Evolutionary conservation across 2,888 invertebrate species (phyloP).

Genomic region (Cantharis lateralis): DNA sequence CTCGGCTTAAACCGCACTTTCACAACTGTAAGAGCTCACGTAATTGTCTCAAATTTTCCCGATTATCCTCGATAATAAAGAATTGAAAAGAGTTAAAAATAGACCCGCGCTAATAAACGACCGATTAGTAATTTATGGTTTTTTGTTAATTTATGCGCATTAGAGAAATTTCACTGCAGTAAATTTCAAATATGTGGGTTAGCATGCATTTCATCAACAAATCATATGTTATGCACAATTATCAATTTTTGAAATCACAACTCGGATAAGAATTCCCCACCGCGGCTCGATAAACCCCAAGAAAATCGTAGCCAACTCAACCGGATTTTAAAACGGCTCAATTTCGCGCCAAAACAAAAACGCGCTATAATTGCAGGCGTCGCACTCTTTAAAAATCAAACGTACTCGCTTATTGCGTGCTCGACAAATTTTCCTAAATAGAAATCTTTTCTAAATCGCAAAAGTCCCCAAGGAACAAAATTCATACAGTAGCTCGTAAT

Average conservation of each 20-base stretch:
- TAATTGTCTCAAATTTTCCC: conserved; percentile 5
- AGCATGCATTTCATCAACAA: background rate
- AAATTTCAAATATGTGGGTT: background rate
- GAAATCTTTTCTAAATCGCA: background rate
- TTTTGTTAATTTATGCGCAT: background rate
- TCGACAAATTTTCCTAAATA: background rate
- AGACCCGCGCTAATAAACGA: background rate
- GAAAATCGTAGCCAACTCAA: background rate
- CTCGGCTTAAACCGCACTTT: conserved; percentile 10
- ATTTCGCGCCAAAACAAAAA: background rate
- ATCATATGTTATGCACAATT: background rate
- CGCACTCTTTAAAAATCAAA: background rate
- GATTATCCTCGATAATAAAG: background rate
- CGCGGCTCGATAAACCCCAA: background rate
- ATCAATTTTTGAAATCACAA: background rate
- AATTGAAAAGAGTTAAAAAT: background rate
- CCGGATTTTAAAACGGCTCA: background rate
- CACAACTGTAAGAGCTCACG: conserved; percentile 7
- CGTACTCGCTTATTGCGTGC: background rate
- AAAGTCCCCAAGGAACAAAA: background rate
- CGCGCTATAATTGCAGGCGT: background rate
- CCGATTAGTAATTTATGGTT: background rate
- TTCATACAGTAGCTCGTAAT: background rate
- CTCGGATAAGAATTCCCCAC: background rate
- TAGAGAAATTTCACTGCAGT: background rate